Evolutionary conservation across 2,888 invertebrate genomes (phyloP).

Genomic region (Drosophila niveifrons): DNA sequence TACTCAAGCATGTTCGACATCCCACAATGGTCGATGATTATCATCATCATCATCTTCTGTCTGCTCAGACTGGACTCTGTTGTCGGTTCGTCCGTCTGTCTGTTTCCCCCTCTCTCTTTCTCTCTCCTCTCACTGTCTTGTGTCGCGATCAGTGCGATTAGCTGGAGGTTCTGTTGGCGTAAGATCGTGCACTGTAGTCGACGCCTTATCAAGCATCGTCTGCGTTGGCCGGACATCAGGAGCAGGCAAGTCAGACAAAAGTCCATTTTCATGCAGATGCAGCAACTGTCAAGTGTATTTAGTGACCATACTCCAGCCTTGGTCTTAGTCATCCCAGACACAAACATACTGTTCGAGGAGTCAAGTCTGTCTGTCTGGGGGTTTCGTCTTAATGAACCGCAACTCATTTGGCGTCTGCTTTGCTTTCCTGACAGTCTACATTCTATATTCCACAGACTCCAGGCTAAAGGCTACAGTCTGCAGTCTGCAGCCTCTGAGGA

Average conservation of each 20-base stretch:
- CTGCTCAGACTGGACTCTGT: constrained; percentile 18
- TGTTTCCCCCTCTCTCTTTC: neutral
- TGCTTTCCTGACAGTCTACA: constrained; percentile 26
- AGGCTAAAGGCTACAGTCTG: neutral
- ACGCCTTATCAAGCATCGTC: constrained; percentile 48
- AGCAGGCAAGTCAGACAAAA: constrained; percentile 44
- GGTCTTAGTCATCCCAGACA: constrained; percentile 69
- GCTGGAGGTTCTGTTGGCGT: constrained; percentile 49
- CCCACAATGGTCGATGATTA: constrained; percentile 33
- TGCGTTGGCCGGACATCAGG: constrained; percentile 58
- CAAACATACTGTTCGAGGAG: constrained; percentile 26
- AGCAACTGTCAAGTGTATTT: constrained; percentile 63
- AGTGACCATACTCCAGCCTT: constrained; percentile 28
- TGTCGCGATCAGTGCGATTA: constrained; percentile 63
- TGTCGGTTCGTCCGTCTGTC: constrained; percentile 18
- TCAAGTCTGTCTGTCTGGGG: constrained; percentile 52
- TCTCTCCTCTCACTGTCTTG: constrained; percentile 1
- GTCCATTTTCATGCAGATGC: constrained; percentile 45
- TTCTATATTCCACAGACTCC: neutral
- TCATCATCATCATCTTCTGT: constrained; percentile 49
- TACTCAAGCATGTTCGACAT: constrained; percentile 48
- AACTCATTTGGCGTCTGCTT: constrained; percentile 81
- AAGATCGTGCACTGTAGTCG: constrained; percentile 40
- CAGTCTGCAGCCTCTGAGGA: constrained; percentile 3
- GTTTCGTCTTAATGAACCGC: constrained; percentile 80